These are phyloP conservation scores for Ptilodon capucinus DNA, from an alignment of 2,888 invertebrate genomes.

Conservation along the genomic window DNA sequence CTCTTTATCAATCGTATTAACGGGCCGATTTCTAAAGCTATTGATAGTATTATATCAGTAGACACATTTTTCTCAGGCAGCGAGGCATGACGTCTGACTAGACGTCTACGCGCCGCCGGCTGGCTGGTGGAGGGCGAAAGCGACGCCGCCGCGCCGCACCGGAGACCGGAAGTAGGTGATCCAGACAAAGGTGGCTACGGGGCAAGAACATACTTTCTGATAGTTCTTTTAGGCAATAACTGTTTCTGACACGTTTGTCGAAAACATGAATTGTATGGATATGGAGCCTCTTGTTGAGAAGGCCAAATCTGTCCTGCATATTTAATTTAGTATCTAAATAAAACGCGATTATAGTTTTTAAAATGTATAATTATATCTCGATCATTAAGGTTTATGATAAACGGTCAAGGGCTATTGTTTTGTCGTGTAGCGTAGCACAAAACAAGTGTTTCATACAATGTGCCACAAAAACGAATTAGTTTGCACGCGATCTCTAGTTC, in stretches of 20 bases:
- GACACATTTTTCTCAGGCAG: slow-evolving; percentile 73
- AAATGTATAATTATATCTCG: neutral
- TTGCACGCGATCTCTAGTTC: neutral
- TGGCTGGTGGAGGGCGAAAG: slow-evolving; percentile 53
- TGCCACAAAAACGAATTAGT: neutral
- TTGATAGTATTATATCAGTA: slow-evolving; percentile 37
- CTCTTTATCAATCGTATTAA: slow-evolving; percentile 6
- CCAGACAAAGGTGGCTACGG: slow-evolving; percentile 28
- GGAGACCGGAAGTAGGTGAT: slow-evolving; percentile 38
- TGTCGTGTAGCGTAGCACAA: neutral
- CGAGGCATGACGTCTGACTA: slow-evolving; percentile 62
- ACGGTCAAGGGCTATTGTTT: neutral
- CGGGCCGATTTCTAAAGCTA: slow-evolving; percentile 23
- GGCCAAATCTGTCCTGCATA: neutral
- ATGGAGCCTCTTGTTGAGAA: neutral
- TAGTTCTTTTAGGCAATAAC: slow-evolving; percentile 2
- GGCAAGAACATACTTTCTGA: slow-evolving; percentile 22
- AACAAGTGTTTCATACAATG: neutral
- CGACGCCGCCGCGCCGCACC: slow-evolving; percentile 34
- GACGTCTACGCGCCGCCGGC: slow-evolving; percentile 33
- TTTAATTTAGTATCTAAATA: neutral
- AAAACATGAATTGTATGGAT: neutral
- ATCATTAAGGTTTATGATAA: neutral
- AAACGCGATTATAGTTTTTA: neutral
- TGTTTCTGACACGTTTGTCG: neutral